Percentiles rank a stretch among this genome's conserved stretches.
Evolutionary conservation across 1,140 invertebrate species (phyloP).

Genomic region (Steinernema khuongi): DNA sequence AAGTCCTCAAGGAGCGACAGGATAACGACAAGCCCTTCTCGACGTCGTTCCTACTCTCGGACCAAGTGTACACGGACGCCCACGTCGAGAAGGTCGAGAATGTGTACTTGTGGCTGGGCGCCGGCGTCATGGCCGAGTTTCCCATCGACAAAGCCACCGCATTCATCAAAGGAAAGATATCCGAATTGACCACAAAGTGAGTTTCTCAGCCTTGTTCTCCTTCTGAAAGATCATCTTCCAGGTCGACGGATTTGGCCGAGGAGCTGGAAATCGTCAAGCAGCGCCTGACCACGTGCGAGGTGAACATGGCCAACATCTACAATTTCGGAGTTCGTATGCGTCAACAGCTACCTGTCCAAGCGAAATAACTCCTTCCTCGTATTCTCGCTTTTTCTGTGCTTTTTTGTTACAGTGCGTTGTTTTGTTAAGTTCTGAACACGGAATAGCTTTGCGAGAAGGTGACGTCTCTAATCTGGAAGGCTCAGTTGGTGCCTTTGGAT

Average conservation of each 20-base stretch:
- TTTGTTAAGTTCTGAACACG: no score
- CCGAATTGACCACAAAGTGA: constrained; percentile 74
- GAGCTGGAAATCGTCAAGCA: constrained; percentile 86
- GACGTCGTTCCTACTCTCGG: constrained; percentile 85
- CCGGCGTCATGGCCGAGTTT: constrained; percentile 98
- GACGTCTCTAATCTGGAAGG: no score
- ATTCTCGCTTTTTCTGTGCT: not conserved
- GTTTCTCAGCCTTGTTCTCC: not conserved
- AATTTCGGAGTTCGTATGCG: constrained; percentile 46
- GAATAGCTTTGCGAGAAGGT: no score
- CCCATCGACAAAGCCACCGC: constrained; percentile 81
- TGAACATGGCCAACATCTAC: constrained; percentile 66
- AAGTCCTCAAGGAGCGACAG: constrained; percentile 76
- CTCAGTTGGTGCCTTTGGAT: no score
- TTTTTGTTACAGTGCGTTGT: not conserved
- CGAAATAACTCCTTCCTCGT: not conserved
- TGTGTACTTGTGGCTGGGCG: constrained; percentile 94
- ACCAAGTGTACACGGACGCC: constrained; percentile 86
- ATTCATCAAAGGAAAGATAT: constrained; percentile 79
- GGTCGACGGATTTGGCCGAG: constrained; percentile 73
- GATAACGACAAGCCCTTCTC: constrained; percentile 66
- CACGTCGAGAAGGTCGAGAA: constrained; percentile 80
- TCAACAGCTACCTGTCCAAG: not conserved
- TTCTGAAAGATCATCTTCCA: constrained; percentile 25
- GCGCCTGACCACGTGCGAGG: constrained; percentile 95